Conservation (phyloP, 2,797 vertebrate species). For the Pseudopleuronectes americanus region DNA sequence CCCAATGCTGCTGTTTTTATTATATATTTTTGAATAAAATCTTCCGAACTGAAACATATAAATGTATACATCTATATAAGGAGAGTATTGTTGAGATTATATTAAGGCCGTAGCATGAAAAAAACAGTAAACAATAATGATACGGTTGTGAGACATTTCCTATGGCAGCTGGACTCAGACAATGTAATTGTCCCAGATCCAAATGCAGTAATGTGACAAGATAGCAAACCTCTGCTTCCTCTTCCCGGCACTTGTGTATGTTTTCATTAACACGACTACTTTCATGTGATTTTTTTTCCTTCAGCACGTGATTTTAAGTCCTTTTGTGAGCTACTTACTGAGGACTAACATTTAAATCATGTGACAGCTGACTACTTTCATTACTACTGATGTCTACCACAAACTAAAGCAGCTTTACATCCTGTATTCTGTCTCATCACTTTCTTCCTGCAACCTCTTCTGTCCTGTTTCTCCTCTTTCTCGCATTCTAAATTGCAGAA, state of each 20-base stretch:
- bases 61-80: not conserved
- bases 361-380: constrained; percentile 38
- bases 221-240: constrained; percentile 7
- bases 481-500: constrained; percentile 46
- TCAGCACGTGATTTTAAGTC: constrained; percentile 2
- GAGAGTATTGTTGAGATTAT: not conserved
- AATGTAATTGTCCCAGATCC: constrained; percentile 23
- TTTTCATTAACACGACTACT: constrained; percentile 12
- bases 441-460: constrained; percentile 27
- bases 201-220: constrained; percentile 4
- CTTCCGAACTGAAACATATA: not conserved
- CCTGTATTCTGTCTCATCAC: constrained; percentile 52
- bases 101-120: not conserved
- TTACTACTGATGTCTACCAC: constrained; percentile 35
- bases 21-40: not conserved
- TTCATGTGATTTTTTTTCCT: constrained; percentile 3
- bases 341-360: constrained; percentile 44
- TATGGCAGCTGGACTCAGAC: constrained; percentile 1
- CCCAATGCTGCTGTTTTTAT: not conserved
- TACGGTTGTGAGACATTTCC: not conserved
- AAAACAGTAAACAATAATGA: not conserved
- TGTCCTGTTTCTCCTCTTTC: constrained; percentile 2
- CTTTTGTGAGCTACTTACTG: constrained; percentile 5
- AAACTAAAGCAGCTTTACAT: constrained; percentile 53
- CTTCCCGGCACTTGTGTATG: not conserved